phyloP scores from a whole-genome alignment of 2,888 invertebrate genomes.

The Nezara viridula region DNA sequence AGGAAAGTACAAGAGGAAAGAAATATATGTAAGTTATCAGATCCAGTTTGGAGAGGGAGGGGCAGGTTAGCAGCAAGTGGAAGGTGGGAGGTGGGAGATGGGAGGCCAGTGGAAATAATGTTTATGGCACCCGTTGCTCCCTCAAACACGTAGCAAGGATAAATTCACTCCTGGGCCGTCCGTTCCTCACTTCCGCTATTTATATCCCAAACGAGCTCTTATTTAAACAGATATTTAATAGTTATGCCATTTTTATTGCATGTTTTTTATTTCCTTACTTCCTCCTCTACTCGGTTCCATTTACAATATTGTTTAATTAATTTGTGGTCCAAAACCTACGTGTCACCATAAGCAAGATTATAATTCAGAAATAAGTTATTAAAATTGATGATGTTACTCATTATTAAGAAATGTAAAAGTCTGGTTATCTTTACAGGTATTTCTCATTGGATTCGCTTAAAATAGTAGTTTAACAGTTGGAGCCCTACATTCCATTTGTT shows the following conservation, averaged over 20 bases:
- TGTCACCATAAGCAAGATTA: no score
- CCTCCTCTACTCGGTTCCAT: background rate
- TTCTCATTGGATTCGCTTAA: no score
- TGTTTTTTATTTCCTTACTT: background rate
- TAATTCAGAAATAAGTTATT: no score
- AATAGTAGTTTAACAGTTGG: no score
- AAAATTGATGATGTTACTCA: no score
- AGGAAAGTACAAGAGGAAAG: background rate
- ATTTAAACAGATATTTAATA: background rate
- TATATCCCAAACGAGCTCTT: background rate
- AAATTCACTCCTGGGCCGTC: background rate
- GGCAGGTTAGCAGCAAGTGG: background rate
- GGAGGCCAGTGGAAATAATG: background rate
- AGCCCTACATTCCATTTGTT: no score
- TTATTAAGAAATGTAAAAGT: no score
- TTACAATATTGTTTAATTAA: background rate
- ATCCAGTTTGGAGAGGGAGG: background rate
- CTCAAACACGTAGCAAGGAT: background rate
- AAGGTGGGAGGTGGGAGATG: background rate
- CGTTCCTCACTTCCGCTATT: background rate
- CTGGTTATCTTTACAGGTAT: no score
- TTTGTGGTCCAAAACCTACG: no score
- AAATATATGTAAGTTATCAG: constrained; percentile 6
- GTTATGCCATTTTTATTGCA: background rate
- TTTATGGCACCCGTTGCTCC: background rate